Conservation (phyloP, 1,140 invertebrate genomes). For the Branchinecta lynchi region DNA sequence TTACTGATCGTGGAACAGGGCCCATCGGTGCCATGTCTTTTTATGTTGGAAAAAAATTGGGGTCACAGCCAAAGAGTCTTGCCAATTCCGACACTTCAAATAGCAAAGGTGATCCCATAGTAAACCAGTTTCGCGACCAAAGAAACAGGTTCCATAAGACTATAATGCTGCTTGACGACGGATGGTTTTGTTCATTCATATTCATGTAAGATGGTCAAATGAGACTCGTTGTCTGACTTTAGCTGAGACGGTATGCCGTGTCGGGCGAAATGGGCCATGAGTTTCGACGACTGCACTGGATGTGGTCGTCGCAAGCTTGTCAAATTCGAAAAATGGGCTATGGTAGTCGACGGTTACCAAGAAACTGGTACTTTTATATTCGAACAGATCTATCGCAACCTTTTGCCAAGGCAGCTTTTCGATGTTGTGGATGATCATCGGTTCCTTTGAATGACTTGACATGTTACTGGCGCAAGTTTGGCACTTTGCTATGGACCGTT, state of each 20-base stretch:
- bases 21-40: no score
- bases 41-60: no score
- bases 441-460: neutral
- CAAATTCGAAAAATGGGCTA: neutral
- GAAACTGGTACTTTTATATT: neutral
- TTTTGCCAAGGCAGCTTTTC: no score
- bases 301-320: neutral
- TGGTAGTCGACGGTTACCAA: constrained; percentile 4
- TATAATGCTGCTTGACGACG: no score
- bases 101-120: no score
- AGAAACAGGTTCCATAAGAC: no score
- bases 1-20: no score
- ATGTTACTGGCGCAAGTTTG: neutral
- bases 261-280: constrained; percentile 4
- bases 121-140: no score
- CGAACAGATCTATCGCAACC: neutral
- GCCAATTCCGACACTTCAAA: no score
- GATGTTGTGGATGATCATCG: neutral
- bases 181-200: no score
- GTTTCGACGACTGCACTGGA: neutral
- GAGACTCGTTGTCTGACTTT: neutral
- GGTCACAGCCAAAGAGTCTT: no score
- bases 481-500: constrained; percentile 1
- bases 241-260: neutral
- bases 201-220: no score